phyloP scores from a whole-genome alignment of 2,113 vertebrate species.

The Parotia lawesii region DNA sequence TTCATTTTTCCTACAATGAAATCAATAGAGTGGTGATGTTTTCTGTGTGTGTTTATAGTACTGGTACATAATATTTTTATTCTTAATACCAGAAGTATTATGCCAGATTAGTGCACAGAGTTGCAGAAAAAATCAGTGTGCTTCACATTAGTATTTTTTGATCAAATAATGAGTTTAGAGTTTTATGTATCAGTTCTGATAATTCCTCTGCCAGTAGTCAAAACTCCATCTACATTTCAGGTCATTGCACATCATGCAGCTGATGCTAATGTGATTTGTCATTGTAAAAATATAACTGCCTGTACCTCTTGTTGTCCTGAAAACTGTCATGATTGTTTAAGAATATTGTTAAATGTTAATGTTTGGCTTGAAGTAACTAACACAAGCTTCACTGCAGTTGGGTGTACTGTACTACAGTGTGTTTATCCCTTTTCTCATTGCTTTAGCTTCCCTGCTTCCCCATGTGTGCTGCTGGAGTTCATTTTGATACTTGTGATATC shows the following conservation, averaged over 20 bases:
- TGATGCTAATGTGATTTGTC: slow-evolving; percentile 59
- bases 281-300: neutral
- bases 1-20: neutral
- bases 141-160: neutral
- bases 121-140: neutral
- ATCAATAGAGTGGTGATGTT: neutral
- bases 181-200: neutral
- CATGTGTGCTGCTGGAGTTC: slow-evolving; percentile 3
- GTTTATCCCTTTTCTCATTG: neutral
- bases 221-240: neutral
- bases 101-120: neutral
- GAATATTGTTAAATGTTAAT: neutral
- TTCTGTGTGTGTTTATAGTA: neutral
- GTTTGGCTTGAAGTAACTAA: slow-evolving; percentile 27
- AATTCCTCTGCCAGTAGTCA: neutral
- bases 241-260: slow-evolving; percentile 38
- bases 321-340: neutral
- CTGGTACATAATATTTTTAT: neutral
- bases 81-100: neutral
- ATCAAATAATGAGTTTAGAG: neutral
- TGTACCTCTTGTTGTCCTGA: slow-evolving; percentile 18
- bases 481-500: slow-evolving; percentile 53
- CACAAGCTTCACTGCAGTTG: neutral
- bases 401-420: neutral
- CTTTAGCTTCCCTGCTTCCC: slow-evolving; percentile 18